Evolutionary conservation across 2,113 vertebrate genomes (phyloP).

Genomic region (Cochlearius cochlearius): DNA sequence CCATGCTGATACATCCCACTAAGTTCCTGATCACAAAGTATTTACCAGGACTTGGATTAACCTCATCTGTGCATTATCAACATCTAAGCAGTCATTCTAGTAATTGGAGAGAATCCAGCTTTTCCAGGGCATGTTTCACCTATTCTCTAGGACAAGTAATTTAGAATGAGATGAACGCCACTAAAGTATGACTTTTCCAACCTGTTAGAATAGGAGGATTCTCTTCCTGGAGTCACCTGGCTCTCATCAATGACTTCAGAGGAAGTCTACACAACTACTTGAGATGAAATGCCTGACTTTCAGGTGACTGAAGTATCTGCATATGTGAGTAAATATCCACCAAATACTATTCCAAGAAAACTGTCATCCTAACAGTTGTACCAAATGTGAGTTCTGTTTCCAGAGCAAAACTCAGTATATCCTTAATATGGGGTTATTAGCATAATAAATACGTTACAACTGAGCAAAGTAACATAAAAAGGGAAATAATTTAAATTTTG

Average conservation of each 20-base stretch:
- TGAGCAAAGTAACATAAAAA: neutral
- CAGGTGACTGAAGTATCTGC: neutral
- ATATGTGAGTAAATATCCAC: neutral
- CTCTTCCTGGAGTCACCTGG: neutral
- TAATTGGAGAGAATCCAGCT: neutral
- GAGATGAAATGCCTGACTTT: neutral
- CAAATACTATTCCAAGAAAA: neutral
- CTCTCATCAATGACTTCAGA: neutral
- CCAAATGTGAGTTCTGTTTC: neutral
- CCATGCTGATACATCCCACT: neutral
- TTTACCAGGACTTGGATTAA: neutral
- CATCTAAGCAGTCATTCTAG: neutral
- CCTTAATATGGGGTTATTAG: neutral
- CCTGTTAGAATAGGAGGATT: neutral
- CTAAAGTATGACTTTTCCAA: neutral
- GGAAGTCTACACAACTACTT: neutral
- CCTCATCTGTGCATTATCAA: neutral
- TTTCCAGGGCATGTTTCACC: neutral
- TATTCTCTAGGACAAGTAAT: neutral
- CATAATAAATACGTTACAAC: neutral
- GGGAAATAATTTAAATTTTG: neutral
- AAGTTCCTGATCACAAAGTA: neutral
- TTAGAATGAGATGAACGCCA: neutral
- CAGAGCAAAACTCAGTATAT: neutral
- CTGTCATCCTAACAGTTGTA: neutral